Evolutionary conservation across 2,888 invertebrate genomes (phyloP).

Genomic region (Philopedon plagiatum): DNA sequence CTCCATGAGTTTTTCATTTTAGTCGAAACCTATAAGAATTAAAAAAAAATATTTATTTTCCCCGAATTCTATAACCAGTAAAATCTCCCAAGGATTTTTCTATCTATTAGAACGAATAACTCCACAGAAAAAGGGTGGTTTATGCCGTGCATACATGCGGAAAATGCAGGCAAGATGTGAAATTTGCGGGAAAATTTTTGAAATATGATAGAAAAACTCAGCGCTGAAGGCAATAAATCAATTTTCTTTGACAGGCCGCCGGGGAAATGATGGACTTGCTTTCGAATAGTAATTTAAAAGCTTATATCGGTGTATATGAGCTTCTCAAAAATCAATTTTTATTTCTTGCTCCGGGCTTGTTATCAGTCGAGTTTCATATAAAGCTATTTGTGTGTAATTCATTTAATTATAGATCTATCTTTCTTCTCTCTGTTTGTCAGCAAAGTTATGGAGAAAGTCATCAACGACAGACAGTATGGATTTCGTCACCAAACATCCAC

Average conservation of each 20-base stretch:
- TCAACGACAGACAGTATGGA: too few species aligned
- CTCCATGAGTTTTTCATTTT: too few species aligned
- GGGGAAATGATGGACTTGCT: conserved; percentile 31
- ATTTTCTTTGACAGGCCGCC: conserved; percentile 32
- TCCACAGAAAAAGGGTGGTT: neutral
- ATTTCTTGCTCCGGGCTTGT: neutral
- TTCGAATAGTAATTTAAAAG: conserved; percentile 31
- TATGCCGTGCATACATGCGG: conserved; percentile 30
- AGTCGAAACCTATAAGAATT: too few species aligned
- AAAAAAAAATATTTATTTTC: too few species aligned
- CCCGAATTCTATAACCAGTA: neutral
- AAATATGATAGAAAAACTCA: conserved; percentile 44
- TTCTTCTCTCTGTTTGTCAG: too few species aligned
- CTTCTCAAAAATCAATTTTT: conserved; percentile 24
- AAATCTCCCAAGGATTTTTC: neutral
- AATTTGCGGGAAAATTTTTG: conserved; percentile 41
- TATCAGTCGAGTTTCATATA: neutral
- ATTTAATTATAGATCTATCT: too few species aligned
- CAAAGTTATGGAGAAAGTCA: too few species aligned
- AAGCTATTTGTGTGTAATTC: too few species aligned
- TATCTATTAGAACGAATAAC: conserved; percentile 3
- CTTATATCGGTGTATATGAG: conserved; percentile 18
- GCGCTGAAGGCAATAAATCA: conserved; percentile 42
- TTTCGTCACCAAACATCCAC: too few species aligned
- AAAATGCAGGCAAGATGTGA: conserved; percentile 34